Conservation (phyloP, 2,888 invertebrate species). For the Taphrorychus bicolor region DNA sequence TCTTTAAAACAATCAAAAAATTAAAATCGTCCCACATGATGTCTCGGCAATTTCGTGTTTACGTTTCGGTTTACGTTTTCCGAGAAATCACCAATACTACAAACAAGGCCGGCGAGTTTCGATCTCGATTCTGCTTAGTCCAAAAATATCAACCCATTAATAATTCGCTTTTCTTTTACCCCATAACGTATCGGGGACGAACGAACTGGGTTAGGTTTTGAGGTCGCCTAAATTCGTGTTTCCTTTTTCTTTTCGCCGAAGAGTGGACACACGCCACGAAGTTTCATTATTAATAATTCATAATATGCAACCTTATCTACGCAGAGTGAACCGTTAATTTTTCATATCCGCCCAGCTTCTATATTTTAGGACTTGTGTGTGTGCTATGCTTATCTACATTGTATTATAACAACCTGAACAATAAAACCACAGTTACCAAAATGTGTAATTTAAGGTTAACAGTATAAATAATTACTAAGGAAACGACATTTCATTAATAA, state of each 20-base stretch:
- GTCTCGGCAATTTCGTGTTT: background rate
- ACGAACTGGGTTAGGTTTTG: background rate
- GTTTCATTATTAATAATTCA: background rate
- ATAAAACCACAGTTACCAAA: no score
- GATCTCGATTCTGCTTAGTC: background rate
- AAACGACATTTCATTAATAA: no score
- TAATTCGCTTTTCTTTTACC: background rate
- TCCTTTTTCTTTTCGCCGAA: background rate
- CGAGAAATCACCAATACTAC: background rate
- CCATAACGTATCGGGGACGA: background rate
- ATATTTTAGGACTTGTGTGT: no score
- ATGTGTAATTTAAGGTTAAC: no score
- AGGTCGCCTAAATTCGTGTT: background rate
- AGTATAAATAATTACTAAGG: no score
- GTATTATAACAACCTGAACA: no score
- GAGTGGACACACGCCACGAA: background rate
- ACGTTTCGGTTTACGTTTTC: background rate
- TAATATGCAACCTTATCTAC: no score
- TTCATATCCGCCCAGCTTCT: no score
- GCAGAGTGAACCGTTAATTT: no score
- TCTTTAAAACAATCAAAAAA: no score
- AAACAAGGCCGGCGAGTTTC: background rate
- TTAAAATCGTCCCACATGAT: background rate
- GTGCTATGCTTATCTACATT: no score
- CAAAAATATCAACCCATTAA: background rate